Conservation (phyloP, 2,888 invertebrate genomes). For the Phlogophora meticulosa region DNA sequence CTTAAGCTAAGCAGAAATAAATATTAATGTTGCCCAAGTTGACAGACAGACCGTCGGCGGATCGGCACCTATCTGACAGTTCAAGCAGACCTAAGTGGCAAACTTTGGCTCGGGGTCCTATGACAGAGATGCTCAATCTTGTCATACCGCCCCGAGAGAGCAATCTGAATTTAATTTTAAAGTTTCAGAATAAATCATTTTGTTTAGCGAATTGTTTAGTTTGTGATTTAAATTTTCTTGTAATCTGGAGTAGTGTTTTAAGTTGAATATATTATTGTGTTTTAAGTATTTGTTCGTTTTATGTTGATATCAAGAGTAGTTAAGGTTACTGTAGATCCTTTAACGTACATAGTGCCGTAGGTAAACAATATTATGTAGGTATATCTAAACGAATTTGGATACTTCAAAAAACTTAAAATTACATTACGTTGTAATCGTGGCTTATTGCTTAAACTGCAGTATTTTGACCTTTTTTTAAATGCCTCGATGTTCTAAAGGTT, state of each 20-base stretch:
- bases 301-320: background rate
- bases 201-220: constrained; percentile 32
- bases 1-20: constrained; percentile 65
- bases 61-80: constrained; percentile 65
- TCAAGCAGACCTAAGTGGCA: constrained; percentile 58
- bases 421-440: no score
- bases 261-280: background rate
- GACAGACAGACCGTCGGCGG: constrained; percentile 49
- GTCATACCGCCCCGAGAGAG: constrained; percentile 25
- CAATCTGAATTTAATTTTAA: constrained; percentile 56
- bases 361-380: no score
- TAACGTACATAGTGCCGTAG: background rate
- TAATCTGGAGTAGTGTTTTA: constrained; percentile 2
- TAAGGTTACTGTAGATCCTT: background rate
- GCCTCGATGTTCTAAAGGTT: no score
- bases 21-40: constrained; percentile 69
- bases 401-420: no score
- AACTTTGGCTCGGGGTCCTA: constrained; percentile 37
- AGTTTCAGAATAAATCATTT: constrained; percentile 51
- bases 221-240: constrained; percentile 19
- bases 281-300: background rate
- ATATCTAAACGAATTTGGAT: background rate
- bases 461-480: no score
- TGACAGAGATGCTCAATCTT: constrained; percentile 54
- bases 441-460: no score